Percentiles rank a stretch among this genome's conserved stretches.
phyloP scores from a whole-genome alignment of 2,797 vertebrate species.

The Luscinia megarhynchos region DNA sequence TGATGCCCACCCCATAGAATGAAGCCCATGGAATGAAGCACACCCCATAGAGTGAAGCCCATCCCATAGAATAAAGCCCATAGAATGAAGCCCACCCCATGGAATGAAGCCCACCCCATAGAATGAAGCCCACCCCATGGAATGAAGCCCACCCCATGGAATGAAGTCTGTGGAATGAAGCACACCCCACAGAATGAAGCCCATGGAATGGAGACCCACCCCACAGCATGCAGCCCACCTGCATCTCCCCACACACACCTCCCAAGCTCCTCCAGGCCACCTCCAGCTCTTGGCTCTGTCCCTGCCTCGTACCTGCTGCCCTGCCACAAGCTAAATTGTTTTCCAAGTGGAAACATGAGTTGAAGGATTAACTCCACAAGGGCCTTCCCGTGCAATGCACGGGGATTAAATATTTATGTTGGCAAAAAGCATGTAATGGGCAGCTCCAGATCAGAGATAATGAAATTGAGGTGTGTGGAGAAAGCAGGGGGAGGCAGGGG shows the following conservation, averaged over 20 bases:
- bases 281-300: neutral
- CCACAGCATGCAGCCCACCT: neutral
- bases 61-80: neutral
- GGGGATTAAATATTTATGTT: slow-evolving; percentile 70
- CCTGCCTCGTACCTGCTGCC: neutral
- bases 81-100: neutral
- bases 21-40: neutral
- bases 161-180: neutral
- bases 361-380: slow-evolving; percentile 31
- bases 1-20: neutral
- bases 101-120: neutral
- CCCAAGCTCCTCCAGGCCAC: neutral
- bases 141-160: neutral
- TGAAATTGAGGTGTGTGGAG: slow-evolving; percentile 43
- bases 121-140: neutral
- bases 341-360: slow-evolving; percentile 54
- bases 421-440: slow-evolving; percentile 55
- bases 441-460: slow-evolving; percentile 41
- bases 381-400: slow-evolving; percentile 11
- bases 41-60: neutral
- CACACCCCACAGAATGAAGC: neutral
- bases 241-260: neutral
- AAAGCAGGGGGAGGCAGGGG: neutral
- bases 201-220: neutral
- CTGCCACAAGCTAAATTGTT: neutral